These are phyloP conservation scores for Brachionus paranguensis DNA, from an alignment of 1,140 invertebrate species.

Conservation along the genomic window DNA sequence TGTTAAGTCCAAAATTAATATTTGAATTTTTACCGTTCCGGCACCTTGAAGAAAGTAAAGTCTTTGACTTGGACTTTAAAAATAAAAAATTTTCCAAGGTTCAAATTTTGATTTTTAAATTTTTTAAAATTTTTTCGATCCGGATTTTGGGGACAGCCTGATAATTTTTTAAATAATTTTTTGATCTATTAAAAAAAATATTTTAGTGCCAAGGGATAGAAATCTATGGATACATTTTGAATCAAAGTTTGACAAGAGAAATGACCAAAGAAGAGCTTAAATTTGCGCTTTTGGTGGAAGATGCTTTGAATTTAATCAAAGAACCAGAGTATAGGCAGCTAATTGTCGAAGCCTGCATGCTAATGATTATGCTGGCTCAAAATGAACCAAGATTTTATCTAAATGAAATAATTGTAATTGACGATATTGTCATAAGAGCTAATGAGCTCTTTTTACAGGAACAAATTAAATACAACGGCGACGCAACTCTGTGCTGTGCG, in stretches of 20 bases:
- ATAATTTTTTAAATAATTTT: no score
- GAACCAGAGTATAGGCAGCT: slow-evolving; percentile 96
- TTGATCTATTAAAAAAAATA: background rate
- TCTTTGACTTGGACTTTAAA: no score
- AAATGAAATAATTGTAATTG: slow-evolving; percentile 70
- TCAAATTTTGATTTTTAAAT: no score
- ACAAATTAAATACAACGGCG: slow-evolving; percentile 64
- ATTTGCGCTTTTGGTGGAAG: slow-evolving; percentile 93
- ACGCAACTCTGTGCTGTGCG: slow-evolving; percentile 25
- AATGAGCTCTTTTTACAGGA: slow-evolving; percentile 91
- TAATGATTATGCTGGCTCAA: slow-evolving; percentile 76
- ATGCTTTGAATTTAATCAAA: slow-evolving; percentile 90
- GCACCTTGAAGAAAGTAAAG: no score
- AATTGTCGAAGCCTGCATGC: slow-evolving; percentile 93
- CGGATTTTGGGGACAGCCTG: no score
- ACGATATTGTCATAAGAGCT: slow-evolving; percentile 84
- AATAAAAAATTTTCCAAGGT: no score
- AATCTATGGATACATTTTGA: slow-evolving; percentile 79
- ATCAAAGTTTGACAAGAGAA: slow-evolving; percentile 84
- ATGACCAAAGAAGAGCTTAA: slow-evolving; percentile 98
- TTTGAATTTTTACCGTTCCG: no score
- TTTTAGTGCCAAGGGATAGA: slow-evolving; percentile 76
- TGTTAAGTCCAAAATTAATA: slow-evolving; percentile 43
- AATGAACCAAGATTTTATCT: slow-evolving; percentile 70
- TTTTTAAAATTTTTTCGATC: no score